These are phyloP conservation scores for Chaetophractus vellerosus DNA, from an alignment of 2,797 vertebrate genomes.

Conservation along the genomic window DNA sequence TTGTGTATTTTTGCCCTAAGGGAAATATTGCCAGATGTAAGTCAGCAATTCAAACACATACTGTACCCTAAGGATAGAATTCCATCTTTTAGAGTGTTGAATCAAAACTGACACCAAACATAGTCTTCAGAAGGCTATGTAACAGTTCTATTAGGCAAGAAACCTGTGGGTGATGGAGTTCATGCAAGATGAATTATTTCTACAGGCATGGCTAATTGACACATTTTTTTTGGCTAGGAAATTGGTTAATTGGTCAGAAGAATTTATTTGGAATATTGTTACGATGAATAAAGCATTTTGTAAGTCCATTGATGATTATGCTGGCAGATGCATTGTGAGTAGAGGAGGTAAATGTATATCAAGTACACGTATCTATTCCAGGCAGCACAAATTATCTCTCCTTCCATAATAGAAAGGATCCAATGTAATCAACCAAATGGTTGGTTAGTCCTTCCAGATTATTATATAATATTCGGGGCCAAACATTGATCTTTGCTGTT, in stretches of 20 bases:
- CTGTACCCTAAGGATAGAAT: not conserved
- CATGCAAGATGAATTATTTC: not conserved
- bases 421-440: not conserved
- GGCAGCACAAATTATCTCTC: not conserved
- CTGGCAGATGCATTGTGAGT: not conserved
- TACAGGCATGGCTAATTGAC: not conserved
- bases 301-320: not conserved
- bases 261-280: not conserved
- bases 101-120: not conserved
- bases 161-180: not conserved
- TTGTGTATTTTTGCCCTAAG: not conserved
- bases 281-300: not conserved
- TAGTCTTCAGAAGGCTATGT: not conserved
- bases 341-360: not conserved
- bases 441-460: not conserved
- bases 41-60: not conserved
- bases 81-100: not conserved
- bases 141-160: not conserved
- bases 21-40: not conserved
- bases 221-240: not conserved
- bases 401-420: not conserved
- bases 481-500: not conserved
- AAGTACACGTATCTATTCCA: not conserved
- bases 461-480: not conserved
- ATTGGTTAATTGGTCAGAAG: not conserved